These are phyloP conservation scores for Crepidodera aurea DNA, from an alignment of 2,888 invertebrate species.

Conservation along the genomic window DNA sequence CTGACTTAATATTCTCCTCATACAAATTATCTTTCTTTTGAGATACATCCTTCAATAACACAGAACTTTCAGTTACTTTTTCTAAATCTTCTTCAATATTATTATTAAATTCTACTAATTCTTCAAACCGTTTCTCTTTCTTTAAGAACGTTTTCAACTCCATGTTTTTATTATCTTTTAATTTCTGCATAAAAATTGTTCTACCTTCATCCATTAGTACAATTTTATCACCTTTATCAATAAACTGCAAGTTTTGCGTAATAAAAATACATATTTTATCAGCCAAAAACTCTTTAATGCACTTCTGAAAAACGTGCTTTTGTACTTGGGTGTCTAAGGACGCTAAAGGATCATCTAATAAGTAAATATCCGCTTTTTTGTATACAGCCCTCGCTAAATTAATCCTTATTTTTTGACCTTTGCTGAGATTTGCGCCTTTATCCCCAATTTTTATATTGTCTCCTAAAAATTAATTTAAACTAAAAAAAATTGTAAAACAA, in stretches of 20 bases:
- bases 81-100: background rate
- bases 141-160: conserved; percentile 3
- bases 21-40: conserved; percentile 37
- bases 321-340: conserved; percentile 80
- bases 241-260: conserved; percentile 39
- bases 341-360: conserved; percentile 82
- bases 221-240: conserved; percentile 38
- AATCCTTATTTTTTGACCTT: conserved; percentile 81
- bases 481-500: too few species aligned
- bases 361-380: conserved; percentile 76
- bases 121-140: background rate
- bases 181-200: conserved; percentile 24
- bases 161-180: conserved; percentile 25
- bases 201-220: conserved; percentile 40
- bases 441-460: conserved; percentile 82
- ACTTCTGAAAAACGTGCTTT: conserved; percentile 73
- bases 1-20: conserved; percentile 44
- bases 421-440: conserved; percentile 78
- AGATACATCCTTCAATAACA: conserved; percentile 20
- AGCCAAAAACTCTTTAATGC: conserved; percentile 43
- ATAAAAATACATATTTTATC: conserved; percentile 47
- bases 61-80: background rate
- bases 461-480: conserved; percentile 63
- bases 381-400: conserved; percentile 80
- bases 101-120: background rate